Evolutionary conservation across 2,888 invertebrate genomes (phyloP).

Genomic region (Oscheius sp.): DNA sequence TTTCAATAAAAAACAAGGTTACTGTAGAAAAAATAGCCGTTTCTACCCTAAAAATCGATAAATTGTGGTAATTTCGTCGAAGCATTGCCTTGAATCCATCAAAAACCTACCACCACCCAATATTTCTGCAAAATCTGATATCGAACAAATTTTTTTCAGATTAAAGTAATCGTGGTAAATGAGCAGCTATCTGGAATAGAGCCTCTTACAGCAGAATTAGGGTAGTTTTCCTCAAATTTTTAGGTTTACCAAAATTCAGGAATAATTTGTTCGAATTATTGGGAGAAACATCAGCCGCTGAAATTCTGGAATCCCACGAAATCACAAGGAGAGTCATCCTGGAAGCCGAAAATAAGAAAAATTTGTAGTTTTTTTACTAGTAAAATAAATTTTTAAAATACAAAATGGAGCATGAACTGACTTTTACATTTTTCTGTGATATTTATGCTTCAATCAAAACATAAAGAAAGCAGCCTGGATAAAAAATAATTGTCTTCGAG

Average conservation of each 20-base stretch:
- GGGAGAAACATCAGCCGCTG: slow-evolving; percentile 58
- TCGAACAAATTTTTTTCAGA: slow-evolving; percentile 38
- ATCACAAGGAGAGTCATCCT: slow-evolving; percentile 45
- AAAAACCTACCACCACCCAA: neutral
- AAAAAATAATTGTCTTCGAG: no score
- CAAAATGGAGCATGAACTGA: no score
- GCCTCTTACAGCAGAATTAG: neutral
- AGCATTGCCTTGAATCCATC: no score
- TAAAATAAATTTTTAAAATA: neutral
- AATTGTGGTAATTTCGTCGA: no score
- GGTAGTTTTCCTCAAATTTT: neutral
- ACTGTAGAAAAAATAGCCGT: no score
- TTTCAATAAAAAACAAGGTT: no score
- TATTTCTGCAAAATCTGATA: neutral
- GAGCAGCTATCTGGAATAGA: slow-evolving; percentile 9
- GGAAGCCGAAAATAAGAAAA: slow-evolving; percentile 17
- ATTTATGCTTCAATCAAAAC: no score
- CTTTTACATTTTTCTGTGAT: no score
- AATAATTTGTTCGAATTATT: slow-evolving; percentile 42
- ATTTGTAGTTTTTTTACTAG: neutral
- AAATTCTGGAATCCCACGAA: slow-evolving; percentile 63
- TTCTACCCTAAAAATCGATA: no score
- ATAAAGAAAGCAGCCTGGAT: no score
- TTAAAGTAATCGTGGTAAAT: slow-evolving; percentile 45
- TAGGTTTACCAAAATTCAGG: neutral